These are phyloP conservation scores for Linurgus olivaceus DNA, from an alignment of 2,797 vertebrate genomes.

Conservation along the genomic window DNA sequence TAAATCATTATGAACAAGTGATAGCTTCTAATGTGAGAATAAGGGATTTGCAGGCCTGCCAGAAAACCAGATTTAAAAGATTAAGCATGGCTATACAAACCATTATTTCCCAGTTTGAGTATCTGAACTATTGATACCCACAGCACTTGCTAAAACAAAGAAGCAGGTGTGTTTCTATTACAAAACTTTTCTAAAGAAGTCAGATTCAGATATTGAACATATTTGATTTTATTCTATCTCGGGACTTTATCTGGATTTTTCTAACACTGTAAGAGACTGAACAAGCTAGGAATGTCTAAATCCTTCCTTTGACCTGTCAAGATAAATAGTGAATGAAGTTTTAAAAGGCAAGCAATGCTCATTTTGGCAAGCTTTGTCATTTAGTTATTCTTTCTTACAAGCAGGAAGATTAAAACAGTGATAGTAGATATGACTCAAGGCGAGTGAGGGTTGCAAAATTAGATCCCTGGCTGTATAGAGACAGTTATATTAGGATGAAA, in stretches of 20 bases:
- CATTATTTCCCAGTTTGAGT: background rate
- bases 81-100: background rate
- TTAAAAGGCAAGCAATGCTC: background rate
- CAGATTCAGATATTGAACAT: background rate
- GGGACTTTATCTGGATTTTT: background rate
- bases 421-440: background rate
- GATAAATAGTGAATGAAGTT: background rate
- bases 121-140: background rate
- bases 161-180: background rate
- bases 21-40: background rate
- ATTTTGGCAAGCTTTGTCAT: background rate
- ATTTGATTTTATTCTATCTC: background rate
- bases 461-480: background rate
- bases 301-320: background rate
- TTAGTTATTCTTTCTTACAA: background rate
- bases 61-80: background rate
- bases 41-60: background rate
- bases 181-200: background rate
- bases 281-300: background rate
- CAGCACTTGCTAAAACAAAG: background rate
- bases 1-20: background rate
- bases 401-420: background rate
- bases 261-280: background rate
- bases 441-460: background rate
- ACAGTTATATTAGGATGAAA: background rate